These are phyloP conservation scores for Hapalemur alaotrensis DNA, from an alignment of 2,797 vertebrate genomes.

Conservation along the genomic window DNA sequence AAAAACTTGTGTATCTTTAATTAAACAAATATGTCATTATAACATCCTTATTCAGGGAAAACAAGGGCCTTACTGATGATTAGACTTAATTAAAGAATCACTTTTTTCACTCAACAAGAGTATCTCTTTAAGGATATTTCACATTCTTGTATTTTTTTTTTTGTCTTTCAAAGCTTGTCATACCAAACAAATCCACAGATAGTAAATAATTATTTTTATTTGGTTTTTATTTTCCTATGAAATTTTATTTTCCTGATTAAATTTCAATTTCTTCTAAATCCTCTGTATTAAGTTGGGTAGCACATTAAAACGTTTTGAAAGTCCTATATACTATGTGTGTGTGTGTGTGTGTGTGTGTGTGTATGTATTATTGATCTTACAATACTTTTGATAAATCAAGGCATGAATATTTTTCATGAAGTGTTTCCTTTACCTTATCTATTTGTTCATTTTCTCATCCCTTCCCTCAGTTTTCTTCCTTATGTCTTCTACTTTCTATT, in stretches of 20 bases:
- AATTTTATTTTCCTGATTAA: not conserved
- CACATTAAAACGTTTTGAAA: not conserved
- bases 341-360: not conserved
- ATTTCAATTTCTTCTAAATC: not conserved
- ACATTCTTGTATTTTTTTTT: not conserved
- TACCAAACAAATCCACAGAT: not conserved
- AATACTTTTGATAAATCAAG: not conserved
- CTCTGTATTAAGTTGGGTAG: not conserved
- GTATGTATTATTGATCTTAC: not conserved
- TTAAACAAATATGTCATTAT: conserved; percentile 76
- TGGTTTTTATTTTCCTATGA: not conserved
- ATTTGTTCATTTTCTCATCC: not conserved
- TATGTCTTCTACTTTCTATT: not conserved
- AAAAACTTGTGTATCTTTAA: conserved; percentile 46
- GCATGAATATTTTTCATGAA: not conserved
- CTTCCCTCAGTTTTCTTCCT: not conserved
- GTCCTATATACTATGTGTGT: not conserved
- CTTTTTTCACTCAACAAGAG: not conserved
- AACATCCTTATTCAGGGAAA: conserved; percentile 47
- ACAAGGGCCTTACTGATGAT: not conserved
- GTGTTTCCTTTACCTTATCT: not conserved
- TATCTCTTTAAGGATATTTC: not conserved
- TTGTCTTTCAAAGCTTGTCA: not conserved
- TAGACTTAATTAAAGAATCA: conserved; percentile 61
- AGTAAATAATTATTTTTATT: not conserved